Percentiles rank a stretch among this genome's conserved stretches.
phyloP scores from a whole-genome alignment of 2,797 vertebrate species.

The Simalia tracyae region DNA sequence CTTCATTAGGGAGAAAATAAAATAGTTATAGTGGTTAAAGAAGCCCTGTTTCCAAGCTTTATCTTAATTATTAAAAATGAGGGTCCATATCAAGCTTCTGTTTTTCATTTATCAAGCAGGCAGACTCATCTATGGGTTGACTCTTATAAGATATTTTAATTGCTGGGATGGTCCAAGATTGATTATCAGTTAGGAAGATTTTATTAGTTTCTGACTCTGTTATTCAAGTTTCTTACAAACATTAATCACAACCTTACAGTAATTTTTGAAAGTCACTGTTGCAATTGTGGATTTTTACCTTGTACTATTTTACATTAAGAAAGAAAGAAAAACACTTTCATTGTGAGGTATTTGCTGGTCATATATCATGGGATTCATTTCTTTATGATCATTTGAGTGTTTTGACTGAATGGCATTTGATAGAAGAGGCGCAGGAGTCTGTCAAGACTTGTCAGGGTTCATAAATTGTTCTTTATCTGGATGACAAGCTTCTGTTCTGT shows the following conservation, averaged over 20 bases:
- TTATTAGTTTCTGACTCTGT: neutral
- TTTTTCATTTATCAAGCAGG: no score
- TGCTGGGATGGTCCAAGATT: neutral
- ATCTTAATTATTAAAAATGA: no score
- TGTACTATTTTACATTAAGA: neutral
- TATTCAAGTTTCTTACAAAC: neutral
- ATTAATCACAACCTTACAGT: neutral
- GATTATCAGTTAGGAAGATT: neutral
- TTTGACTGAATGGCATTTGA: neutral
- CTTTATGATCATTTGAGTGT: neutral
- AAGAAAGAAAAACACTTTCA: neutral
- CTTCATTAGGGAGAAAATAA: no score
- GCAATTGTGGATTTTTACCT: neutral
- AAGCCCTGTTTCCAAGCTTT: no score
- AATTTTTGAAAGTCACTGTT: neutral
- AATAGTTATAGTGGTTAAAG: no score
- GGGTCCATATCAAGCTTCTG: no score
- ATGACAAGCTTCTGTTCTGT: neutral
- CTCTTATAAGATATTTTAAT: no score
- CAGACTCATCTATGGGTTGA: no score
- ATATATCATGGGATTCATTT: neutral
- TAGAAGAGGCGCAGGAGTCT: neutral
- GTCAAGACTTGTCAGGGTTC: neutral
- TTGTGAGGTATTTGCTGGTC: neutral
- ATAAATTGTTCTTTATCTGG: neutral